Base-by-base conservation (phyloP, 2,113 vertebrate genomes). In the Lophura nycthemera region DNA sequence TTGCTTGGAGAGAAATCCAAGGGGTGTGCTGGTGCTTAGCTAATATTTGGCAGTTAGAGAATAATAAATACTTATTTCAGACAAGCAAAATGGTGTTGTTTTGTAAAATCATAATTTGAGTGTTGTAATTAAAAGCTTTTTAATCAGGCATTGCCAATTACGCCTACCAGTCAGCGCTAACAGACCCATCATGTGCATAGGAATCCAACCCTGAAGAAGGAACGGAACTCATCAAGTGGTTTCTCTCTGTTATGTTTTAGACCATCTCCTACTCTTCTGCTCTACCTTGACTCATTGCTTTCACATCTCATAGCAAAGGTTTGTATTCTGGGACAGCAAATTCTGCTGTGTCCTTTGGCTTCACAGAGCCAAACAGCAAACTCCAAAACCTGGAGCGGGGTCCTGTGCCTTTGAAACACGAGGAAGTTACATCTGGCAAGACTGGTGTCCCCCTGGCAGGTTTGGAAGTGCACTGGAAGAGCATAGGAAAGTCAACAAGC, bases 21-120 rank as follows among this genome's bases (percentile, higher is more conserved):
- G 36, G 61, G 61, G 20, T 77, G 61, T 88, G 76, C 80, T 90
- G 60, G 57, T 19, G 16, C 73, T 88, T 82, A 69, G 42, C 65
- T 75, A 83, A 86, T 92, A 74, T 86, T 95, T 96, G 92, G 70
- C 86, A 93, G 69, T 43, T 72, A 77, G 65, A 78, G 88, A 83
- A 78, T 84, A 83, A 90, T 54, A 92, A 93, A 94, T 64, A 74
- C 83, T 88, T 40, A 88, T 95, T 95, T 86, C 80, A 72, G 76
- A 86, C 66, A 92, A 95, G 83, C 83, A 95, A 93, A 96, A 92
- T 93, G 76, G 94, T 95, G 94, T 93, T 96, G 92, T 96, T 96
- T 96, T 92, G 48, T 67, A 90, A 88, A 96, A 90, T 69, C 57
- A 17, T 60, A 70, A 88, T 79, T 52, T n/a, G 72, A 92, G 61